Base-by-base conservation (phyloP, 2,113 vertebrate species). In the Otis tarda region DNA sequence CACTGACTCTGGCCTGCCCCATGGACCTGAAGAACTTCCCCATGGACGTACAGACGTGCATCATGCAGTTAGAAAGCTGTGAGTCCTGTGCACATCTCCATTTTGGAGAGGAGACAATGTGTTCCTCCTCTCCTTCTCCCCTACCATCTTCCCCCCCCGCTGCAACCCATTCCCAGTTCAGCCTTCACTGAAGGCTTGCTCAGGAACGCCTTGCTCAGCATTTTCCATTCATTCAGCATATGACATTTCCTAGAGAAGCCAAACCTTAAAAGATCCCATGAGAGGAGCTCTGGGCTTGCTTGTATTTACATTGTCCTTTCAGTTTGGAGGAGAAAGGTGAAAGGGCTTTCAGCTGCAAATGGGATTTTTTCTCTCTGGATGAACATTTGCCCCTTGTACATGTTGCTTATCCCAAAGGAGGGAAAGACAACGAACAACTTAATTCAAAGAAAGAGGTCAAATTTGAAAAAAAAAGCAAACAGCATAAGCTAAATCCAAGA, bases 21-120 rank as follows among this genome's bases (percentile, higher is more conserved):
- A 99, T 99, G 99, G 99, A 99, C 96, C 98, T 99, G 98, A 99
- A 99, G 98, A 99, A 99, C 95, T 99, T 99, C 96, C 99, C 99
- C 15, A 99, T 99, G 99, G 99, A 99, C 0, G 99, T 99, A 31
- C 99, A 99, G 98, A 99, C 99, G 0, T 99, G 99, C 93, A 99
- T 99, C 96, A 99, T 99, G 99, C 99, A 99, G 97, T 98, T 99
- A 79, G 99, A 99, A 97, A 99, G 99, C 98, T 99, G 99, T 99
- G 97, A 99, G 99, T 99, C 22, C 52, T 74, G 78, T 4, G 5
- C 31, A 15, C 16, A 16, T 47, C 56, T 86, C 23, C 11, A 2
- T 71, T 68, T 35, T 27, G 49, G 56, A 83, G 49, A 89, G 55
- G 64, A 81, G 10, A 39, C 12, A 13, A 24, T 0, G 0, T 41